A percentile compares a stretch with the other conserved stretches of the same genome.
These are phyloP conservation scores for Psilopogon haemacephalus DNA, from an alignment of 2,113 vertebrate genomes.

Conservation along the genomic window DNA sequence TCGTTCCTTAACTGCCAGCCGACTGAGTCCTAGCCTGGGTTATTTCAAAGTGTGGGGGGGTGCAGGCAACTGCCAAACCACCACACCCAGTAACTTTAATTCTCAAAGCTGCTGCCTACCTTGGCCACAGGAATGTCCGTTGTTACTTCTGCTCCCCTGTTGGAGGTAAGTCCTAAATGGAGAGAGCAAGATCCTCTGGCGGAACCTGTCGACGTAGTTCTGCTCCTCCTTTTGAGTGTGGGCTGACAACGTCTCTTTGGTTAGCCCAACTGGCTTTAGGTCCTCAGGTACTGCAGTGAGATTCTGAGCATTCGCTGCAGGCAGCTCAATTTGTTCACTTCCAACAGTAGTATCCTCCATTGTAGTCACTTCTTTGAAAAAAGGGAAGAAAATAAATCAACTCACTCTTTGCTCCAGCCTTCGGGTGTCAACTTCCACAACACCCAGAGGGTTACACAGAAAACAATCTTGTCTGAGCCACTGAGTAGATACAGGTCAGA, in stretches of 20 bases:
- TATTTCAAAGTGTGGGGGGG: too few species aligned
- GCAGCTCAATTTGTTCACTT: constrained; percentile 76
- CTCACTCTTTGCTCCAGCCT: not conserved
- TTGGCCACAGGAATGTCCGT: constrained; percentile 72
- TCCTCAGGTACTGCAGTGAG: constrained; percentile 64
- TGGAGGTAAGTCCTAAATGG: constrained; percentile 85
- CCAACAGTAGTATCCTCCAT: constrained; percentile 76
- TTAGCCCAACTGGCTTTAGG: constrained; percentile 78
- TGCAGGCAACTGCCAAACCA: too few species aligned
- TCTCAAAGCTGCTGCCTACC: constrained; percentile 64
- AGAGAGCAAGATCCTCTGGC: constrained; percentile 80
- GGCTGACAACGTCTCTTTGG: constrained; percentile 83
- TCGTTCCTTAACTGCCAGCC: too few species aligned
- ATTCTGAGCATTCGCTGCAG: constrained; percentile 32
- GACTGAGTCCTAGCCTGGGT: too few species aligned
- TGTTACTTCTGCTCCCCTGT: constrained; percentile 74
- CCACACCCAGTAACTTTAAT: not conserved
- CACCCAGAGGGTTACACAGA: not conserved
- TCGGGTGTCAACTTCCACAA: not conserved
- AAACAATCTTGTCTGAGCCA: not conserved
- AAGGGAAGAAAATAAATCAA: constrained; percentile 17
- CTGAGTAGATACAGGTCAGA: not conserved
- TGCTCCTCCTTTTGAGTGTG: constrained; percentile 91
- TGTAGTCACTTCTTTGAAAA: constrained; percentile 77
- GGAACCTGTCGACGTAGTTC: constrained; percentile 85